Base-by-base conservation (phyloP, 53 echinoderm and acorn worm species). In the Actinopyga echinites region DNA sequence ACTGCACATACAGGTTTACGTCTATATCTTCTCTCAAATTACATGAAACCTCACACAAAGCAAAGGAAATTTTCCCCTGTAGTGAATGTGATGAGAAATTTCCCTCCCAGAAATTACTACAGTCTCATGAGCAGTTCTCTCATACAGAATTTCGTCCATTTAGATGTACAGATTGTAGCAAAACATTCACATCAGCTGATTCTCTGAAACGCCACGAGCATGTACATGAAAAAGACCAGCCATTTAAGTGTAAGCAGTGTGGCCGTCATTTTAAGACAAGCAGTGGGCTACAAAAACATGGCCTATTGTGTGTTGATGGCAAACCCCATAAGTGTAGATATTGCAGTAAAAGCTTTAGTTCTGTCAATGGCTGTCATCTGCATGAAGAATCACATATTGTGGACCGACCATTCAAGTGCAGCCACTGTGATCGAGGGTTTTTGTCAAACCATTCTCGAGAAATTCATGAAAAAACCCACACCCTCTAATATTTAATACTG, bases 311-410 rank as follows among this genome's bases (percentile, higher is more conserved):
- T 32, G 32, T 25, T 9, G 77, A 80, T 59, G 81, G 60, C 38
- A 80, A 80, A 61, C 42, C 81, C 35, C 81, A 80, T 45, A 61
- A 59, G 25, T 80, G 81, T 40, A 59, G 81, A 2, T 80, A 80
- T 13, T 80, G 81, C 24, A 62, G 81, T 45, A 80, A 80, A 30
- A 24, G 34, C 24, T 80, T 80, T 30, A 80, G 81, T 37, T 61
- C 81, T 30, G 24, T 22, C 17, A 62, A 59, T 22, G 63, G 63
- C 25, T 80, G 81, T 30, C 81, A 62, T 36, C 34, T 80, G 10
- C 81, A 80, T 23, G 81, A 80, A 36, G 63, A 62, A 23, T 61
- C 63, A 1, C 81, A 80, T 26, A 61, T 62, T 34, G 81, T 59
- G 10, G 23, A 80, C 34, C n/a, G 63, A 30, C 81, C 81, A 28